Base-by-base conservation (phyloP, 2,113 vertebrate species). In the Microtus montanus region DNA sequence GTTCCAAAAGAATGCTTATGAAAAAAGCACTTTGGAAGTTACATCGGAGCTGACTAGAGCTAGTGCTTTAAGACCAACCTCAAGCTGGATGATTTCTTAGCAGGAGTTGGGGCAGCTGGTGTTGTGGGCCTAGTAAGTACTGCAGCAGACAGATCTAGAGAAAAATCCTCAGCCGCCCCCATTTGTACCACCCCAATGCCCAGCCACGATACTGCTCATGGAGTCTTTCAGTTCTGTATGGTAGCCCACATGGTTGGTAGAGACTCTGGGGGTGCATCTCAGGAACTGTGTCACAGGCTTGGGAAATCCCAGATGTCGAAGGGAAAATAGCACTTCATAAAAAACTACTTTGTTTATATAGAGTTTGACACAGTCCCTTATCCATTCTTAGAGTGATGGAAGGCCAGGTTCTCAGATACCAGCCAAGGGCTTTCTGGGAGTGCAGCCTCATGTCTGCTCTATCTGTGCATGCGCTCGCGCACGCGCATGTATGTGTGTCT, bases 391-490 rank as follows among this genome's bases (percentile, higher is more conserved):
- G 8, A 82, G 14, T 24, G 35, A 26, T n/a, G 66, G 38, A 90
- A 75, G 47, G 22, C 35, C 20, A 26, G 2, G 14, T 85, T 68
- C 44, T 58, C 71, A 66, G n/a, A 30, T 33, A 15, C 28, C 80
- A 74, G 13, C 41, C 47, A 52, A 19, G 28, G 66, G 28, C 54
- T 41, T 52, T 47, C 71, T 71, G n/a, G 74, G 26, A 20, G 58
- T 24, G 44, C 24, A 28, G 38, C 35, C 61, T 44, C 3, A 9
- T 7, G 14, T 7, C 44, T 38, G 9, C 54, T 58, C 5, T 58
- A 5, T 5, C 0, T 41, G 71, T 3, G 3, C 13, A 2, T 3
- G 49, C 49, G 49, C 11, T 2, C 49, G 3, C 0, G 52, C 14
- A n/a, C n/a, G n/a, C n/a, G n/a, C n/a, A n/a, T n/a, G n/a, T n/a